Conservation (phyloP, 2,113 vertebrate genomes). For the Passer montanus region DNA sequence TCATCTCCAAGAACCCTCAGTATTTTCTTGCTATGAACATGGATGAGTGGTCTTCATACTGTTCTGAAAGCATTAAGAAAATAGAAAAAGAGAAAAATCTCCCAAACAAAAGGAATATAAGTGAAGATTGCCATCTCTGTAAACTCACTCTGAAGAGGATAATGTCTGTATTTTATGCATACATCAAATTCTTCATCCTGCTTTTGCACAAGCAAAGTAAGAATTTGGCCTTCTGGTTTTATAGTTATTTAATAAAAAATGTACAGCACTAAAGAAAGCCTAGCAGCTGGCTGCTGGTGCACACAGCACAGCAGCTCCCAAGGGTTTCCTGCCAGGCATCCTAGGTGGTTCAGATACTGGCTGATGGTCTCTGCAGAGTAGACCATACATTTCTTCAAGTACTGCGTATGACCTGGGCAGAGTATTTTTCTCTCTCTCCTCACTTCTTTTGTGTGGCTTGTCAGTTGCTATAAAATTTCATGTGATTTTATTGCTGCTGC, state of each 20-base stretch:
- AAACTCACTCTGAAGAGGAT: neutral
- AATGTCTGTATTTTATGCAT: neutral
- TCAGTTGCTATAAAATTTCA: neutral
- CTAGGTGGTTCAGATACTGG: neutral
- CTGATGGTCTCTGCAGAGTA: neutral
- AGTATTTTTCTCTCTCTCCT: neutral
- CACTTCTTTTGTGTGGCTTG: neutral
- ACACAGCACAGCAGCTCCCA: neutral
- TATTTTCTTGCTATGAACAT: neutral
- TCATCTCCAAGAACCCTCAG: neutral
- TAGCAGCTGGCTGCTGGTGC: neutral
- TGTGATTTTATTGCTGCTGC: neutral
- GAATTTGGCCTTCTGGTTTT: neutral
- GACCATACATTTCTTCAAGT: neutral
- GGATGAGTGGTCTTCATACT: neutral
- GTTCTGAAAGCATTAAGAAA: neutral
- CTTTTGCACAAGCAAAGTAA: neutral
- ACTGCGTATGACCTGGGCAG: neutral
- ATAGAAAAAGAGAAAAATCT: neutral
- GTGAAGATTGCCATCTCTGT: neutral
- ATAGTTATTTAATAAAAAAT: neutral
- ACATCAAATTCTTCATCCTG: neutral
- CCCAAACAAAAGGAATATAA: neutral
- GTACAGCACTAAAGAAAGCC: neutral
- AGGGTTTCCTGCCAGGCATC: neutral